Evolutionary conservation across 2,888 invertebrate species (phyloP), one percentile per base, ranked within the genome.

Genomic region (Opisthograptis luteolata): DNA sequence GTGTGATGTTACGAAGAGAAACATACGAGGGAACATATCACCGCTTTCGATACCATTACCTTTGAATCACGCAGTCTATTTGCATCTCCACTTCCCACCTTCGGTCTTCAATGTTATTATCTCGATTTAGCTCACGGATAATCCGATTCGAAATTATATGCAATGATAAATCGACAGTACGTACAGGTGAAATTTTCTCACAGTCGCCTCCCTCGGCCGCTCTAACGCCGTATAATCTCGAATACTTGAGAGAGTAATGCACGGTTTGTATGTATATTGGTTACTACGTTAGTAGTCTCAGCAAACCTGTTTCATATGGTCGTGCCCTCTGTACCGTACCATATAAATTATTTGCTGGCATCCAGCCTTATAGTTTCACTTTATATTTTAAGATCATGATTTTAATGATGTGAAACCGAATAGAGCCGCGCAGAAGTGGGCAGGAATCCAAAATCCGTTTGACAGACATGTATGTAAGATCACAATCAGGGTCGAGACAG

Each of bases 181-280:
- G 67, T 77, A 70, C 73, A 77, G 81, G 86, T 83, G 87, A 87
- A 87, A 87, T 87, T 84, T 87, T 87, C 87, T 85, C 87, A 87
- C 81, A 81, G 79, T 72, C 75, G 66, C 70, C 73, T 65, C 70
- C 70, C 73, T 65, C 70, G 64, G 40, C 50, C 50, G 70, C 66
- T 70, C 73, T 69, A 73, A 73, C 70, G 74, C 77, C 65, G 72
- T 80, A 79, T 81, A 84, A 85, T 82, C 81, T 82, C 73, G 76
- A 75, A 81, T 79, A 76, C 73, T 71, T 70, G 76, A 73, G 73
- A 55, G 73, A 76, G 82, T 84, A 83, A 82, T 79, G 81, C 79
- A 82, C 81, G 80, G 76, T 78, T 73, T 71, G 78, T 81, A 84
- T 83, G 84, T 85, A 87, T 87, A 85, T 87, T 87, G 85, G 87